phyloP scores from a whole-genome alignment of 1,140 invertebrate genomes.

The Cotesia chilonis region DNA sequence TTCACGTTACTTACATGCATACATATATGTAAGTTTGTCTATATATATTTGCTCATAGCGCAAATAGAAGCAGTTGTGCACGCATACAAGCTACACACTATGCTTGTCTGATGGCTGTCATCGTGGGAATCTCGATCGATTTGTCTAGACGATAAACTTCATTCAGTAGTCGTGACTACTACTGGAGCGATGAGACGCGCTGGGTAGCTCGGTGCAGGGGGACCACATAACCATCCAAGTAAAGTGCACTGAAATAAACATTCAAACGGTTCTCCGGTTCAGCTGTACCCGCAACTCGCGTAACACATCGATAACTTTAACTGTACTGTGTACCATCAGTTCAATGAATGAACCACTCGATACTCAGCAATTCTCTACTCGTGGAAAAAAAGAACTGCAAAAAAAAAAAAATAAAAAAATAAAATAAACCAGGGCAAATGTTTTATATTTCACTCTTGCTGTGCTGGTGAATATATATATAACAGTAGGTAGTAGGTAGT shows the following conservation, averaged over 20 bases:
- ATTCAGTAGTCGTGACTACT: slow-evolving; percentile 34
- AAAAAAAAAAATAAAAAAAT: slow-evolving; percentile 11
- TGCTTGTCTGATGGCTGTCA: slow-evolving; percentile 17
- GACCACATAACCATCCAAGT: slow-evolving; percentile 2
- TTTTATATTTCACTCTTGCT: background rate
- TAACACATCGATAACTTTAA: slow-evolving; percentile 45
- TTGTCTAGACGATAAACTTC: slow-evolving; percentile 42
- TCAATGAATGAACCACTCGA: slow-evolving; percentile 24
- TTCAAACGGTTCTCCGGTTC: slow-evolving; percentile 31
- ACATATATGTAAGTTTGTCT: background rate
- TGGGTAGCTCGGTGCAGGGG: background rate
- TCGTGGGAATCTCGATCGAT: slow-evolving; percentile 40
- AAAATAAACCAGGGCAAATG: slow-evolving; percentile 6
- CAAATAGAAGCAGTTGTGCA: slow-evolving; percentile 11
- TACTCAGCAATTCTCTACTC: background rate
- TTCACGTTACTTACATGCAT: background rate
- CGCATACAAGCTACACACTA: background rate
- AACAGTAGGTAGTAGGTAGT: slow-evolving; percentile 2
- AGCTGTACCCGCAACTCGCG: slow-evolving; percentile 6
- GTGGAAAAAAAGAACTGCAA: slow-evolving; percentile 5
- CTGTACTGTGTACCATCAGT: background rate
- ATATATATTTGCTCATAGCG: background rate
- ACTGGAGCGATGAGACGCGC: slow-evolving; percentile 11
- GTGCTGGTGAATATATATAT: background rate
- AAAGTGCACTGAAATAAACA: slow-evolving; percentile 40